Base-by-base conservation (phyloP, 2,888 invertebrate genomes). In the Rhingia rostrata region DNA sequence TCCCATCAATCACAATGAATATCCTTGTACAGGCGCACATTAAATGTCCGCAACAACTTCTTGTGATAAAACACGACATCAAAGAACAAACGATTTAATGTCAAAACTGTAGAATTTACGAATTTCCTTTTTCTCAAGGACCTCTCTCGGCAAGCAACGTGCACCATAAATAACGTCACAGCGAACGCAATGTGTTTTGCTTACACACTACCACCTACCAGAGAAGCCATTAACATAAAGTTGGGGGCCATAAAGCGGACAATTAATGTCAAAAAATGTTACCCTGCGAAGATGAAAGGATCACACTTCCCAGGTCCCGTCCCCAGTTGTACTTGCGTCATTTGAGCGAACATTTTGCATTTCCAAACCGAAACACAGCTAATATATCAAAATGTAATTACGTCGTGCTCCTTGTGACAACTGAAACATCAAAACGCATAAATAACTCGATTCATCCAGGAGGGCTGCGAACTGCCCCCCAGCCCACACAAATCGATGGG, bases 381-480 rank as follows among this genome's bases (percentile, higher is more conserved):
- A 61, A 74, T 80, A 80, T 63, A 80, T 80, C 80, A 80, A 80
- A 80, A 74, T 67, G 67, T 56, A 69, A 67, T 73, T 69, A 80
- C 49, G 41, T 35, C 0, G 6, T 12, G n/a, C 37, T 9, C 47
- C 9, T 39, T 9, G 4, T 35, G 69, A 43, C 60, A 43, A 47
- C 9, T 41, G 32, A 12, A 32, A 49, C 49, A 41, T 14, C 12
- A 5, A 67, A 22, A 43, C 14, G 12, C 33, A 47, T 51, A 66
- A 41, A 49, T 47, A 49, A 49, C 35, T 47, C 39, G 49, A 22
- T 43, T 49, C 58, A 33, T 7, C 53, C 22, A 33, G 22, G 22
- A 22, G 22, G 2, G 22, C 22, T 22, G 22, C 22, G n/a, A n/a
- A n/a, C 39, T 14, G 6, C 58, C 14, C 33, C 22, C 22, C 22